Percentiles rank a stretch among this genome's conserved stretches.
phyloP scores from a whole-genome alignment of 2,113 vertebrate species.

The Trachemys scripta region DNA sequence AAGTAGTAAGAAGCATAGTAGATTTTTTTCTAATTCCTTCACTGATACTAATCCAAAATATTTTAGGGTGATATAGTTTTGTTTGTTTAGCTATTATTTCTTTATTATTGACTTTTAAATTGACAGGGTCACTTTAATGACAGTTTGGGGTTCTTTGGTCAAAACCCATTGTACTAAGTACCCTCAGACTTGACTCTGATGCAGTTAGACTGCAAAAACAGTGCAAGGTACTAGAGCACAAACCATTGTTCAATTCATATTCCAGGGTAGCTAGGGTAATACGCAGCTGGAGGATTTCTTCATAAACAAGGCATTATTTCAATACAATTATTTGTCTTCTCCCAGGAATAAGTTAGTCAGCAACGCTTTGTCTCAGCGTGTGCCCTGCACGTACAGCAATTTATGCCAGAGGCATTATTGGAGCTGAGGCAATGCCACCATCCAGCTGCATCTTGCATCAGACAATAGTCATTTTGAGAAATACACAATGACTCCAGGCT shows the following conservation, averaged over 20 bases:
- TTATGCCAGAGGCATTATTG: slow-evolving; percentile 16
- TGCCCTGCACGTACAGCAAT: slow-evolving; percentile 37
- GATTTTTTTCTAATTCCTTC: background rate
- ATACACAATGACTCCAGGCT: slow-evolving; percentile 46
- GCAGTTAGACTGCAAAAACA: slow-evolving; percentile 31
- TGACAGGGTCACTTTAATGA: background rate
- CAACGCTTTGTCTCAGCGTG: slow-evolving; percentile 5
- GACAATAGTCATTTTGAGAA: slow-evolving; percentile 65
- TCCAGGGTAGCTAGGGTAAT: slow-evolving; percentile 12
- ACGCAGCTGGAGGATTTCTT: slow-evolving; percentile 59
- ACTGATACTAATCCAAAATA: background rate
- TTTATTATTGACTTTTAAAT: background rate
- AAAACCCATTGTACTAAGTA: slow-evolving; percentile 10
- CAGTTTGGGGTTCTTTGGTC: background rate
- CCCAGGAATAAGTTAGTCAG: slow-evolving; percentile 41
- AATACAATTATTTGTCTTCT: slow-evolving; percentile 54
- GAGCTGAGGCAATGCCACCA: slow-evolving; percentile 9
- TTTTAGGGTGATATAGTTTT: background rate
- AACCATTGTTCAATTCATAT: slow-evolving; percentile 43
- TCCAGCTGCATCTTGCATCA: slow-evolving; percentile 38
- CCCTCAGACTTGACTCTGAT: slow-evolving; percentile 23
- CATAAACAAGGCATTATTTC: slow-evolving; percentile 61
- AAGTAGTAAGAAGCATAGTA: background rate
- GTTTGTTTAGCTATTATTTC: slow-evolving; percentile 8
- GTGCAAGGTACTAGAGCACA: slow-evolving; percentile 29